Conservation (phyloP, 1,140 invertebrate genomes). For the Thrips palmi region DNA sequence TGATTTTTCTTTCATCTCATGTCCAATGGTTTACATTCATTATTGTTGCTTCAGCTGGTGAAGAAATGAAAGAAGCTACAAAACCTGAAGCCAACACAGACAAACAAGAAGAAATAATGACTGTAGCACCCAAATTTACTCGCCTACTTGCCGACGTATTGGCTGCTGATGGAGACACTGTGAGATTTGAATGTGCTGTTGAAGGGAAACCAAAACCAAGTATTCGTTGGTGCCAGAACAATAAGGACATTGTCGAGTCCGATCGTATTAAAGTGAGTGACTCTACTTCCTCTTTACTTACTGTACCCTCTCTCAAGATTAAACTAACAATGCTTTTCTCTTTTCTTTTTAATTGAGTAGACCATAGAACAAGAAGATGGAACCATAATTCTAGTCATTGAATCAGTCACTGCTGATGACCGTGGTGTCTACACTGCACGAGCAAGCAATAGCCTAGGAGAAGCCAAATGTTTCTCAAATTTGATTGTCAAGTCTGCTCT, state of each 20-base stretch:
- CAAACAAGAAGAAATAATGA: neutral
- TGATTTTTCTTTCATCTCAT: slow-evolving; percentile 1
- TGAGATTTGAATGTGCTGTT: slow-evolving; percentile 49
- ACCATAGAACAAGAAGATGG: slow-evolving; percentile 26
- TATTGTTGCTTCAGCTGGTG: slow-evolving; percentile 1
- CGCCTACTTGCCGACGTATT: slow-evolving; percentile 46
- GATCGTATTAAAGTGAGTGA: slow-evolving; percentile 29
- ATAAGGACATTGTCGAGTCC: slow-evolving; percentile 31
- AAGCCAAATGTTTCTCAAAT: slow-evolving; percentile 62
- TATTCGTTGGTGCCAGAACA: slow-evolving; percentile 56
- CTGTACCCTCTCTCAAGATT: neutral
- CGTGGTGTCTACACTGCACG: slow-evolving; percentile 60
- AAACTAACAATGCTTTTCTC: slow-evolving; percentile 5
- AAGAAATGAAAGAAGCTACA: slow-evolving; percentile 1
- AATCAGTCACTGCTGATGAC: slow-evolving; percentile 34
- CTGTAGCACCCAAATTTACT: slow-evolving; percentile 41
- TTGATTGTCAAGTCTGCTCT: slow-evolving; percentile 41
- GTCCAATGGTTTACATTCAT: neutral
- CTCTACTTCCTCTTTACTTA: slow-evolving; percentile 1
- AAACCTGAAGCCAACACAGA: neutral
- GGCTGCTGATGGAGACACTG: slow-evolving; percentile 44
- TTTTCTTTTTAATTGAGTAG: neutral
- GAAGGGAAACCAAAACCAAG: slow-evolving; percentile 49
- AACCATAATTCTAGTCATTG: slow-evolving; percentile 35
- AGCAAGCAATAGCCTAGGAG: slow-evolving; percentile 49